Percentiles rank a stretch among this genome's conserved stretches.
Evolutionary conservation across 1,140 invertebrate species (phyloP).

Genomic region (Stegodyphus mimosarum): DNA sequence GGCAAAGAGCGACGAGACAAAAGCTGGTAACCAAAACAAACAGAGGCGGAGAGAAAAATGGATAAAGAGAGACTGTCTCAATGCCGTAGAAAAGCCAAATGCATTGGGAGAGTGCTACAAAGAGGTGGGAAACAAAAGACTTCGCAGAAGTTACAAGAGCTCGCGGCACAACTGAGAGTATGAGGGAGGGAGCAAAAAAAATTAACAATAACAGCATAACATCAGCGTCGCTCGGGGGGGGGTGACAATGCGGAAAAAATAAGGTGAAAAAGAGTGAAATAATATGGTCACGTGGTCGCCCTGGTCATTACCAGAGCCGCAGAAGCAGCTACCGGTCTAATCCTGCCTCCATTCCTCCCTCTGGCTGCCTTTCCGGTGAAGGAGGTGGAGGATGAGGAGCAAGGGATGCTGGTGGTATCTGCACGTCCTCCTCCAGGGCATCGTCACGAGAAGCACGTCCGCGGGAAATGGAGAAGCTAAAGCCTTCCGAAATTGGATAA

Average conservation of each 20-base stretch:
- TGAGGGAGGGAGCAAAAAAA: conserved; percentile 1
- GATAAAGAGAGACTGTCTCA: not conserved
- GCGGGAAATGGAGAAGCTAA: conserved; percentile 60
- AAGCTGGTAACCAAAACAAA: conserved; percentile 7
- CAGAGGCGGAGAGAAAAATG: not conserved
- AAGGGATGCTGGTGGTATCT: conserved; percentile 35
- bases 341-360: conserved; percentile 1
- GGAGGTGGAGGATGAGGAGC: conserved; percentile 12
- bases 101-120: not conserved
- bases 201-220: conserved; percentile 9
- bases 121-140: conserved; percentile 44
- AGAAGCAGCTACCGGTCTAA: conserved; percentile 25
- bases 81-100: not conserved
- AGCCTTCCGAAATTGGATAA: conserved; percentile 60
- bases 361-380: not conserved
- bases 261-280: conserved; percentile 60
- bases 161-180: not conserved
- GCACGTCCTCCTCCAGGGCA: conserved; percentile 52
- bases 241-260: not conserved
- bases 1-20: not conserved
- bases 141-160: not conserved
- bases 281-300: conserved; percentile 58
- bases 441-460: conserved; percentile 54
- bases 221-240: not conserved
- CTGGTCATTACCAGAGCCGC: conserved; percentile 55